Conservation (phyloP, 2,888 invertebrate genomes). For the Nasonovia ribisnigri region DNA sequence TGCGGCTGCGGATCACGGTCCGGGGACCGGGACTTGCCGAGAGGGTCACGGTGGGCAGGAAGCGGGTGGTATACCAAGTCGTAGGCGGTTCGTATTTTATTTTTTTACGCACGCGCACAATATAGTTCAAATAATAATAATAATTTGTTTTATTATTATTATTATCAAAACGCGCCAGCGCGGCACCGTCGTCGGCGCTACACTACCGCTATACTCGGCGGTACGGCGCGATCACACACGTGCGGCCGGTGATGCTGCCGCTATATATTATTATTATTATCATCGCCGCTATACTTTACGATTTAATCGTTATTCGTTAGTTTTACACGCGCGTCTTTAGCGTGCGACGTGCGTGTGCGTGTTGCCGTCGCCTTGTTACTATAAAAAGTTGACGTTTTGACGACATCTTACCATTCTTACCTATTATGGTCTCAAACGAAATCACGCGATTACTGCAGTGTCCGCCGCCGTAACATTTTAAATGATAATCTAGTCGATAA, state of each 20-base stretch:
- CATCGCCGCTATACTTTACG: neutral
- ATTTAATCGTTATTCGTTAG: neutral
- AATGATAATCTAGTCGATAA: neutral
- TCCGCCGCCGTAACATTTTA: neutral
- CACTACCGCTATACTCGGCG: neutral
- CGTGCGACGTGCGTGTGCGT: neutral
- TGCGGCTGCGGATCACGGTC: conserved; percentile 2
- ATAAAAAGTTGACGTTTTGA: neutral
- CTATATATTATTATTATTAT: neutral
- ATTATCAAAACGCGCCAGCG: conserved; percentile 5
- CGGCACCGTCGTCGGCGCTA: neutral
- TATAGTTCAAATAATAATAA: conserved; percentile 1
- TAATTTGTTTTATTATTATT: neutral
- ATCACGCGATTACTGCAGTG: neutral
- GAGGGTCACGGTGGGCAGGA: neutral
- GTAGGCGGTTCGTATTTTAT: neutral
- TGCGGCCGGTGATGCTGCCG: neutral
- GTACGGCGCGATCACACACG: neutral
- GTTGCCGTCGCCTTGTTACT: neutral
- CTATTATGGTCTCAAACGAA: neutral
- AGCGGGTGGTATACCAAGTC: neutral
- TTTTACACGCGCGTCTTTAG: neutral
- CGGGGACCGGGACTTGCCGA: neutral
- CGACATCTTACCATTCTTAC: neutral
- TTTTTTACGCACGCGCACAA: neutral